phyloP scores from a whole-genome alignment of 2,888 invertebrate species.

The Xestobium rufovillosum region DNA sequence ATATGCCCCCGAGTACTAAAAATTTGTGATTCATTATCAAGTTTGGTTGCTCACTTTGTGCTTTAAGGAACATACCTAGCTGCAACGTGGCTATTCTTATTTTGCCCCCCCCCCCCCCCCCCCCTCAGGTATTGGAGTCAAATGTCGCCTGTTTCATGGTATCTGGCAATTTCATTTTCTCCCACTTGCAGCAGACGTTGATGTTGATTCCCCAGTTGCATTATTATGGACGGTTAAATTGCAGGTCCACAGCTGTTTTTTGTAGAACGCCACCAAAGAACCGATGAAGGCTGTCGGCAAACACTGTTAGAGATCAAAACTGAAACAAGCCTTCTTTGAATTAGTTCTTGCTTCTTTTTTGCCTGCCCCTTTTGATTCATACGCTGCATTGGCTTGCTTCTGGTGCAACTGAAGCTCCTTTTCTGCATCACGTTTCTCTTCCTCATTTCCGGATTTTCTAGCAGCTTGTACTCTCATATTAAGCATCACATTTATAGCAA shows the following conservation, averaged over 20 bases:
- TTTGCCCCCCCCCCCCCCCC: too few species aligned
- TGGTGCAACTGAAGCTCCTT: too few species aligned
- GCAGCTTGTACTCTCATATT: conserved; percentile 2
- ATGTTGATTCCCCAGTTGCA: not conserved
- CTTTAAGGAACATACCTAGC: conserved; percentile 19
- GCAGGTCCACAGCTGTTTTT: not conserved
- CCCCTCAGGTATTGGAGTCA: too few species aligned
- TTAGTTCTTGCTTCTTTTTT: conserved; percentile 3
- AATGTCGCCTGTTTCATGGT: conserved; percentile 11
- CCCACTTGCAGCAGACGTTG: not conserved
- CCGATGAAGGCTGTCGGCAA: conserved; percentile 2
- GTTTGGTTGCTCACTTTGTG: conserved; percentile 6
- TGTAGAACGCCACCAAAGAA: conserved; percentile 2
- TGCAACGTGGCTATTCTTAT: conserved; percentile 13
- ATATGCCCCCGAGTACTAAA: conserved; percentile 17
- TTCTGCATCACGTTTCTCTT: too few species aligned
- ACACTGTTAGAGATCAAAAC: conserved; percentile 11
- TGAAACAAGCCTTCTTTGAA: conserved; percentile 7
- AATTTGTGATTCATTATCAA: conserved; percentile 18
- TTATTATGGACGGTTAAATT: not conserved
- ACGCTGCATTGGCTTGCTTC: conserved; percentile 4
- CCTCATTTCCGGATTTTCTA: too few species aligned
- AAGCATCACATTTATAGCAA: conserved; percentile 17
- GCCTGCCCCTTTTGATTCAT: conserved; percentile 10
- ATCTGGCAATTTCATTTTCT: conserved; percentile 2